A percentile compares a stretch with the other conserved stretches of the same genome.
These are phyloP conservation scores for Anaspis maculata DNA, from an alignment of 2,888 invertebrate species.

Conservation along the genomic window DNA sequence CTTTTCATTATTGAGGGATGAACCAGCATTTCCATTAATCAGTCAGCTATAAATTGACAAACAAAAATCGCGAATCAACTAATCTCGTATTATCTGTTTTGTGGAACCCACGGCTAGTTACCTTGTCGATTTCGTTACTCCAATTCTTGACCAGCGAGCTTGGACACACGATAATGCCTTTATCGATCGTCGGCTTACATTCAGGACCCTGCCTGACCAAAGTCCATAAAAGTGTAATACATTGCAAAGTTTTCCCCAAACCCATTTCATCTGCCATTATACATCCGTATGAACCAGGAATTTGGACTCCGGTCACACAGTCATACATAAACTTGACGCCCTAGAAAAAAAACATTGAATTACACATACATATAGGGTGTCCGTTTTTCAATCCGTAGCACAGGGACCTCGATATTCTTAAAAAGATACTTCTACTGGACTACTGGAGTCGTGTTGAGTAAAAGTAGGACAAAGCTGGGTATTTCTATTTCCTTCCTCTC, in stretches of 20 bases:
- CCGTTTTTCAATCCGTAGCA: neutral
- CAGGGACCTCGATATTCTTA: neutral
- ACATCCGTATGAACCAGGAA: conserved; percentile 82
- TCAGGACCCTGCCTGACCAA: conserved; percentile 87
- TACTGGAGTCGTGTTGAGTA: neutral
- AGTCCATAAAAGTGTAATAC: conserved; percentile 94
- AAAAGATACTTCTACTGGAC: neutral
- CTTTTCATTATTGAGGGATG: too few relatives aligned
- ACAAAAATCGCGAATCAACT: too few relatives aligned
- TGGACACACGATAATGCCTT: conserved; percentile 93
- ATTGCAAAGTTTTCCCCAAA: conserved; percentile 95
- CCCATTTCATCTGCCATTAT: conserved; percentile 99
- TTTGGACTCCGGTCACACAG: conserved; percentile 89
- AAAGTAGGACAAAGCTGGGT: too few relatives aligned
- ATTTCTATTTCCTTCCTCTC: too few relatives aligned
- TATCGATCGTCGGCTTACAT: conserved; percentile 80
- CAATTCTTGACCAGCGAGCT: conserved; percentile 98
- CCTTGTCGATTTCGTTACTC: conserved; percentile 94
- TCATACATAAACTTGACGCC: conserved; percentile 99
- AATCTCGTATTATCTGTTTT: too few relatives aligned
- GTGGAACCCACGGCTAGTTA: conserved; percentile 15
- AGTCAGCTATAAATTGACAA: too few relatives aligned
- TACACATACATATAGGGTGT: conserved; percentile 3
- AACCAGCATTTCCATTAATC: too few relatives aligned
- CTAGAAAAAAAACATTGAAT: conserved; percentile 26